These are phyloP conservation scores for Alloplasta piceator DNA, from an alignment of 2,888 invertebrate species.

Conservation along the genomic window DNA sequence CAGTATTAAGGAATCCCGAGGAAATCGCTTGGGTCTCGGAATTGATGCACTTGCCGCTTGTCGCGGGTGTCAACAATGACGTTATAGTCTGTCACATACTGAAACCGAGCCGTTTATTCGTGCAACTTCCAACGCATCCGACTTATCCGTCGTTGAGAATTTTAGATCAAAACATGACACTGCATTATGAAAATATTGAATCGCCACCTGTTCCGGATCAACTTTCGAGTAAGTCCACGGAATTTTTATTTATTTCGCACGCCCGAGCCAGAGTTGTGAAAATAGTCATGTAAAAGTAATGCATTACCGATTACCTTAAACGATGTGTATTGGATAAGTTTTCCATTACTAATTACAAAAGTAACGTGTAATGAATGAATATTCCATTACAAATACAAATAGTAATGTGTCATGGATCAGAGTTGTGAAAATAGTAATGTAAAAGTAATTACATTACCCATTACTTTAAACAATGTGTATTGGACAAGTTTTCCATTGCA, in stretches of 20 bases:
- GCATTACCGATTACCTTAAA: too few relatives aligned
- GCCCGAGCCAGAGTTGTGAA: too few relatives aligned
- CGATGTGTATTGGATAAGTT: too few relatives aligned
- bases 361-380: too few relatives aligned
- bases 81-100: slow-evolving; percentile 94
- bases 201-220: slow-evolving; percentile 93
- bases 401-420: too few relatives aligned
- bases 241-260: slow-evolving; percentile 9
- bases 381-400: too few relatives aligned
- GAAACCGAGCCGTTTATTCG: slow-evolving; percentile 94
- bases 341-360: too few relatives aligned
- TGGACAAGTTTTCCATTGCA: too few relatives aligned
- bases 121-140: slow-evolving; percentile 98
- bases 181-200: slow-evolving; percentile 90
- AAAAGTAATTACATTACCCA: too few relatives aligned
- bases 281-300: too few relatives aligned
- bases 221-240: slow-evolving; percentile 87
- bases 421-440: too few relatives aligned
- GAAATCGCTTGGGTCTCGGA: slow-evolving; percentile 73
- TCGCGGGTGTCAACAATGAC: slow-evolving; percentile 97
- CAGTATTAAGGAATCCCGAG: slow-evolving; percentile 69
- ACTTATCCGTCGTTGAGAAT: slow-evolving; percentile 93
- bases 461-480: too few relatives aligned
- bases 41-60: slow-evolving; percentile 89
- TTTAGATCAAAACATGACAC: slow-evolving; percentile 92